Evolutionary conservation across 2,888 invertebrate species (phyloP).

Genomic region (Patella depressa): DNA sequence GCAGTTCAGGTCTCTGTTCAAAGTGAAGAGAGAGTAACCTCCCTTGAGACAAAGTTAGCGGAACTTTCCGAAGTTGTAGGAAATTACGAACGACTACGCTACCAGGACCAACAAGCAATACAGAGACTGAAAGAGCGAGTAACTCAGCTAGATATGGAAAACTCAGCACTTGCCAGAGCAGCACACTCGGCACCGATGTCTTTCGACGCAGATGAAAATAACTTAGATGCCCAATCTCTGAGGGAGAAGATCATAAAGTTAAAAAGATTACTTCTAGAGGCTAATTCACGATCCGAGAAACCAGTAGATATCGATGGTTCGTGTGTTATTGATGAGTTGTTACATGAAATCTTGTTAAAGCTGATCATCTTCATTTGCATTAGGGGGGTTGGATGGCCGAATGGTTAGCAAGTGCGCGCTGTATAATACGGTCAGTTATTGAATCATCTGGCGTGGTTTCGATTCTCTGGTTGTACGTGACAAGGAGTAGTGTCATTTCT

Average conservation of each 20-base stretch:
- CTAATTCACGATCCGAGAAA: conserved; percentile 75
- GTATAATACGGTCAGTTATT: no score
- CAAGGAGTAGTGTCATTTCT: no score
- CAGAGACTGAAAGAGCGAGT: conserved; percentile 74
- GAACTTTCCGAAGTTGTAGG: conserved; percentile 86
- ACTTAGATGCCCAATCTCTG: conserved; percentile 68
- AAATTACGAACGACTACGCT: conserved; percentile 80
- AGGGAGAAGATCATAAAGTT: conserved; percentile 79
- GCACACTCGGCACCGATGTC: conserved; percentile 45
- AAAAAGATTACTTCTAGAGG: conserved; percentile 76
- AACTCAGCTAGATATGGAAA: conserved; percentile 70
- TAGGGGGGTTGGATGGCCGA: no score
- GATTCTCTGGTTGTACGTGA: no score
- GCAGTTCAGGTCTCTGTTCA: conserved; percentile 78
- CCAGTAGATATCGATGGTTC: conserved; percentile 77
- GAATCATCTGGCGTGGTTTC: no score
- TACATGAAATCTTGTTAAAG: background rate
- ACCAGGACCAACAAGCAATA: conserved; percentile 82
- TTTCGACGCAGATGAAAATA: conserved; percentile 38
- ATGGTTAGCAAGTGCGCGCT: no score
- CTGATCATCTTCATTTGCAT: no score
- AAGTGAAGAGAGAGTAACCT: conserved; percentile 84
- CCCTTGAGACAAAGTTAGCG: conserved; percentile 82
- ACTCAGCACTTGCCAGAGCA: conserved; percentile 66
- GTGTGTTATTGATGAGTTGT: conserved; percentile 12